Evolutionary conservation across 2,797 vertebrate species (phyloP), one percentile per base, ranked within the genome.

Genomic region (Meda fulgida): DNA sequence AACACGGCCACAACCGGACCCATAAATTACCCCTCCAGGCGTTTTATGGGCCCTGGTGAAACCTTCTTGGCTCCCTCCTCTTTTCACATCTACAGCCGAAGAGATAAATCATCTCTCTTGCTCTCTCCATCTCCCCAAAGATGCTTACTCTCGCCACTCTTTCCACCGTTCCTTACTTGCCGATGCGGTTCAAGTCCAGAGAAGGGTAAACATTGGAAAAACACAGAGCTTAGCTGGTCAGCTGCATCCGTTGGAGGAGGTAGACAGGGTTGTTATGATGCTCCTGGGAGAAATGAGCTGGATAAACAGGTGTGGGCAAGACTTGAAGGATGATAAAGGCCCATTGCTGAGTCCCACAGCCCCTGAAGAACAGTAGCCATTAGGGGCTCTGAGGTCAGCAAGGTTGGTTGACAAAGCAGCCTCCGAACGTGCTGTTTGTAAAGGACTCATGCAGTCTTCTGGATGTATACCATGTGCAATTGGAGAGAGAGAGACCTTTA

Each of bases 11-110:
- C 83, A 88, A 84, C 89, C 89, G 91, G 89, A 88, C 92, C 85
- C 91, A 94, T 95, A 94, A 94, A 95, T 95, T 93, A 95, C 90
- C 91, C 91, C 92, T 92, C 90, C 91, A 92, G 93, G 94, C 90
- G 89, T 91, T 85, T 70, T 85, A 87, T 86, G 85, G 90, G 88
- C 88, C 91, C 80, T 85, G 91, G 89, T 92, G 89, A 91, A 93
- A 90, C 89, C 88, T 86, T 87, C 71, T 85, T 89, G 90, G 85
- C 92, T 89, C 88, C 87, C 86, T 91, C 89, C 87, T 43, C 88
- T 87, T 66, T 89, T 92, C 92, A 90, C 90, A 89, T 86, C 90
- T 84, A 76, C 89, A 80, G 90, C 88, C 51, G 85, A 85, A 86
- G 86, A 91, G 88, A 94, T 93, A 90, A 94, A 94, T 93, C 92